A percentile compares a stretch with the other conserved stretches of the same genome.
Evolutionary conservation across 1,140 invertebrate genomes (phyloP).

Genomic region (Ceratoteleas bidentatus): DNA sequence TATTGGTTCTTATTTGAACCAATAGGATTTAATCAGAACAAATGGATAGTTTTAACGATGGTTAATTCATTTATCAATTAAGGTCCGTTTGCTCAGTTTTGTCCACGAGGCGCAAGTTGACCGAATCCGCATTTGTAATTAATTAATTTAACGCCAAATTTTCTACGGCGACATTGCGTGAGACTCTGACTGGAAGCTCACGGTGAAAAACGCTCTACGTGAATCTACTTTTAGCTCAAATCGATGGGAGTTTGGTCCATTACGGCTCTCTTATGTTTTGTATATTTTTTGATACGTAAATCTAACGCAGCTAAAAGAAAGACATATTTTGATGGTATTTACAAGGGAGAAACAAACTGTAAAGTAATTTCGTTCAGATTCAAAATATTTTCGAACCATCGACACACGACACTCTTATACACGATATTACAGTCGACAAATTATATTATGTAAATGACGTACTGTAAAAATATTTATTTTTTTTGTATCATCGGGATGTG

Average conservation of each 20-base stretch:
- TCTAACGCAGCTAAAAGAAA: neutral
- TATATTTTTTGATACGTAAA: slow-evolving; percentile 27
- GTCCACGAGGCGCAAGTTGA: no score
- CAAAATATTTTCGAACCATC: slow-evolving; percentile 12
- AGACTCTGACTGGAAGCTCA: no score
- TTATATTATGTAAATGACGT: slow-evolving; percentile 6
- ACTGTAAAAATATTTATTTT: slow-evolving; percentile 45
- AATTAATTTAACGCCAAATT: neutral
- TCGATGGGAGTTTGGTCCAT: no score
- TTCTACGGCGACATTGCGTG: no score
- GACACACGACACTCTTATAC: slow-evolving; percentile 13
- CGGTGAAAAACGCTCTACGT: no score
- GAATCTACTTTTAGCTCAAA: no score
- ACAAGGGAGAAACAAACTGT: slow-evolving; percentile 6
- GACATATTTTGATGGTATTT: slow-evolving; percentile 33
- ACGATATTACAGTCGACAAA: neutral
- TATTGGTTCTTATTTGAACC: no score
- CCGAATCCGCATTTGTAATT: neutral
- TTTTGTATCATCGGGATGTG: slow-evolving; percentile 33
- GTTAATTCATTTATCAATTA: no score
- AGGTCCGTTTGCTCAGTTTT: no score
- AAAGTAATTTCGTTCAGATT: slow-evolving; percentile 3
- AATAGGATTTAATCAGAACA: no score
- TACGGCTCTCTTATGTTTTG: no score
- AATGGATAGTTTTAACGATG: no score